Conservation (phyloP, 2,113 vertebrate species). For the Sander lucioperca region DNA sequence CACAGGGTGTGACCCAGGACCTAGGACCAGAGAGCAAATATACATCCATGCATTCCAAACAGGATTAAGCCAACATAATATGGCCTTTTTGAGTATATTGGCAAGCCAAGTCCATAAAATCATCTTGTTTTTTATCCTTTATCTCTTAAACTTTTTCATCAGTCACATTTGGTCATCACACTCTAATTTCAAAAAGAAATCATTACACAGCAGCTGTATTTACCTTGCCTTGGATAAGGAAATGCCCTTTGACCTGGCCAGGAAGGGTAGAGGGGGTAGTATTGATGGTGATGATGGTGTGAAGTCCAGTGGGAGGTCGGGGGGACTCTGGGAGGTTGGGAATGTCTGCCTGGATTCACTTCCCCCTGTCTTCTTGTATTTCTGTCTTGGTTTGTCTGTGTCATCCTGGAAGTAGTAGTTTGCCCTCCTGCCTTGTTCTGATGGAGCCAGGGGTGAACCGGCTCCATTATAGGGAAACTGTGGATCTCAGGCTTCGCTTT, state of each 20-base stretch:
- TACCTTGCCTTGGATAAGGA: conserved; percentile 66
- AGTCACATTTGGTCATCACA: neutral
- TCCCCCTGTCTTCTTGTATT: conserved; percentile 23
- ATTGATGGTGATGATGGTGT: conserved; percentile 50
- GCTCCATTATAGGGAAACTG: conserved; percentile 58
- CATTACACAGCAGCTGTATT: neutral
- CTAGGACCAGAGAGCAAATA: conserved; percentile 34
- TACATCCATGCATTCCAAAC: neutral
- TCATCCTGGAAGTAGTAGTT: conserved; percentile 21
- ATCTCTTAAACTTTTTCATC: neutral
- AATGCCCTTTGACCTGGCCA: conserved; percentile 65
- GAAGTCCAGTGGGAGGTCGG: conserved; percentile 69
- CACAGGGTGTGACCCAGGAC: conserved; percentile 49
- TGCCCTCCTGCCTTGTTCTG: conserved; percentile 55
- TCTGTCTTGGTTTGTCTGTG: conserved; percentile 44
- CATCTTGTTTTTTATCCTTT: neutral
- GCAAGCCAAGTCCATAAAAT: neutral
- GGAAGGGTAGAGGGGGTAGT: conserved; percentile 52
- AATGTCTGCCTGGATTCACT: conserved; percentile 42
- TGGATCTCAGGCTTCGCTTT: conserved; percentile 52
- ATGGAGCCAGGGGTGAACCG: conserved; percentile 81
- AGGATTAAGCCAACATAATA: neutral
- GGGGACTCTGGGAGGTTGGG: conserved; percentile 52
- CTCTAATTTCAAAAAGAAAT: neutral
- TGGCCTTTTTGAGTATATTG: neutral